Evolutionary conservation across 2,797 vertebrate species (phyloP).

Genomic region (Orestias chungarensis): DNA sequence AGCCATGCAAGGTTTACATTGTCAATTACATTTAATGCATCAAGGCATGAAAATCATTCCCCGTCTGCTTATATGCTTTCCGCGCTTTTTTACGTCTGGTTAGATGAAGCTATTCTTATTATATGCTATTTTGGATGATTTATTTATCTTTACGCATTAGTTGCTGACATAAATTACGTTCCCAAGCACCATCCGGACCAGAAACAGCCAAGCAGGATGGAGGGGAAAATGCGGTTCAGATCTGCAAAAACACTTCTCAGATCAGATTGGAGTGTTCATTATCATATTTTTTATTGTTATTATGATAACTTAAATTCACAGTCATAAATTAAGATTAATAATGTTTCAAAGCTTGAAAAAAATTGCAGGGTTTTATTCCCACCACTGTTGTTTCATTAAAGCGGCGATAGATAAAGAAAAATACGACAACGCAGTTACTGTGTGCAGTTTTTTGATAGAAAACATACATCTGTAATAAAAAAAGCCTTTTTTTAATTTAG

Average conservation of each 20-base stretch:
- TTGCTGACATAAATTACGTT: background rate
- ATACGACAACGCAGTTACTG: too few species aligned
- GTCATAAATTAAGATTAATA: too few species aligned
- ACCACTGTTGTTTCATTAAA: too few species aligned
- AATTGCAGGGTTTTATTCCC: too few species aligned
- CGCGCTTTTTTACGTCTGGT: background rate
- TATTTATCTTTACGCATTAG: slow-evolving; percentile 1
- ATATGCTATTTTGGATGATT: background rate
- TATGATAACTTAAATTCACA: too few species aligned
- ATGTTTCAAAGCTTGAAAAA: too few species aligned
- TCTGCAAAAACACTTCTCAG: background rate
- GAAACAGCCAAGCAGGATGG: background rate
- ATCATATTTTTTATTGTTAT: too few species aligned
- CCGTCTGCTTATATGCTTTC: background rate
- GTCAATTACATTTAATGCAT: slow-evolving; percentile 1
- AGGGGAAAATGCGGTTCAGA: background rate
- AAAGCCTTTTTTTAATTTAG: too few species aligned
- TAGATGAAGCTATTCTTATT: background rate
- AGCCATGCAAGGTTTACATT: slow-evolving; percentile 1
- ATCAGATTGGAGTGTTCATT: too few species aligned
- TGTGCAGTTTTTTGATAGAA: too few species aligned
- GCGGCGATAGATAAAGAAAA: too few species aligned
- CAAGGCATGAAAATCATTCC: background rate
- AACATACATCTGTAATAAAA: too few species aligned
- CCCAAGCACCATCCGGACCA: background rate